A percentile compares a stretch with the other conserved stretches of the same genome.
Evolutionary conservation across 1,140 invertebrate genomes (phyloP).

Genomic region (Drosophila teissieri): DNA sequence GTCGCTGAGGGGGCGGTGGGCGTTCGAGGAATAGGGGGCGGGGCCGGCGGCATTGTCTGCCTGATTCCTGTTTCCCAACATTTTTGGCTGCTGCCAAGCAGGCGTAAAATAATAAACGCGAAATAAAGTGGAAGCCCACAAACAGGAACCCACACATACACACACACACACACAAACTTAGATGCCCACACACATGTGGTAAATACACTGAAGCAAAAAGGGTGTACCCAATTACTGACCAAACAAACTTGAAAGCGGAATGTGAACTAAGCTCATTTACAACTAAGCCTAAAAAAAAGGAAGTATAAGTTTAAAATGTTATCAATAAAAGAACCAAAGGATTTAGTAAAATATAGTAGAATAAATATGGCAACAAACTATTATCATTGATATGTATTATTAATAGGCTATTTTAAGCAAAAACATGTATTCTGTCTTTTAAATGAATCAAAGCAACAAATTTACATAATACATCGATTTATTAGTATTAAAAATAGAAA

Average conservation of each 20-base stretch:
- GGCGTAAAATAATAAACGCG: constrained; percentile 82
- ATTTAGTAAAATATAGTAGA: too few relatives aligned
- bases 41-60: constrained; percentile 28
- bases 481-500: too few relatives aligned
- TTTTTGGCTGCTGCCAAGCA: constrained; percentile 76
- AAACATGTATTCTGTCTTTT: too few relatives aligned
- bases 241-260: neutral
- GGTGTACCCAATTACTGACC: neutral
- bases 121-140: constrained; percentile 76
- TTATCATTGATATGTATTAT: too few relatives aligned
- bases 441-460: too few relatives aligned
- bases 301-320: too few relatives aligned
- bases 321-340: too few relatives aligned
- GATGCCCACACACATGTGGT: constrained; percentile 28
- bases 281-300: too few relatives aligned
- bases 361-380: too few relatives aligned
- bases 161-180: neutral
- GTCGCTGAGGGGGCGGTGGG: neutral
- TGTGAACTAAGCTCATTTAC: too few relatives aligned
- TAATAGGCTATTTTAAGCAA: too few relatives aligned
- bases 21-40: neutral
- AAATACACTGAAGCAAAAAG: constrained; percentile 4
- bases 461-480: too few relatives aligned
- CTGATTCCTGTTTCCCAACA: constrained; percentile 37
- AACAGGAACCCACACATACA: constrained; percentile 46